These are phyloP conservation scores for Formicarius rufipectus DNA, from an alignment of 2,113 vertebrate species.

Conservation along the genomic window DNA sequence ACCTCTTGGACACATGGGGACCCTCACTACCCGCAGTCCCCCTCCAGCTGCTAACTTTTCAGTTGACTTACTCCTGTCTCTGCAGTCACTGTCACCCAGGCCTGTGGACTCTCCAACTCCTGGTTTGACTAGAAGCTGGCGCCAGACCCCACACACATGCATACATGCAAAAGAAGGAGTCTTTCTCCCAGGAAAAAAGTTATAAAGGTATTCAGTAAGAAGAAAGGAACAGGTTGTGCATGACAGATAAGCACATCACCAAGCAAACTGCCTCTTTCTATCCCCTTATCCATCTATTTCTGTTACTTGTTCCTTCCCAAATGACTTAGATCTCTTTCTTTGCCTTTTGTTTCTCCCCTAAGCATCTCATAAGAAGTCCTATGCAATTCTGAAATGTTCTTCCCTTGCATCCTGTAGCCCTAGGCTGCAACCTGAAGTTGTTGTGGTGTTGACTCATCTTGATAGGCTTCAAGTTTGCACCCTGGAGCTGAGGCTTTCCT, in stretches of 20 bases:
- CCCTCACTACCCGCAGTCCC: rapidly evolving
- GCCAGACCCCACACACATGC: not conserved
- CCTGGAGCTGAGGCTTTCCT: not conserved
- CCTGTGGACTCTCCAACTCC: not conserved
- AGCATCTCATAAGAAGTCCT: not conserved
- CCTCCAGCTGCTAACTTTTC: not conserved
- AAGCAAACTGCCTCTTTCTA: not conserved
- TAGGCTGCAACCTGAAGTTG: not conserved
- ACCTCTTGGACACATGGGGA: too few species aligned
- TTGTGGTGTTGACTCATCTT: not conserved
- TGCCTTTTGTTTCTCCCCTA: not conserved
- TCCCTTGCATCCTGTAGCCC: not conserved
- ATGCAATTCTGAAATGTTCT: not conserved
- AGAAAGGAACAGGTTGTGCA: rapidly evolving
- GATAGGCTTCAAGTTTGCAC: not conserved
- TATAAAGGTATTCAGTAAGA: not conserved
- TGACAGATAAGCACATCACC: not conserved
- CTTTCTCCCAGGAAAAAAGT: not conserved
- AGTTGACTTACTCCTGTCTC: rapidly evolving
- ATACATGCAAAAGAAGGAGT: not conserved
- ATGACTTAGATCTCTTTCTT: not conserved
- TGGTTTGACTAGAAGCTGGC: not conserved
- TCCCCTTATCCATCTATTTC: not conserved
- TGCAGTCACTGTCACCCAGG: not conserved
- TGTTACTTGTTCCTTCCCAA: not conserved